Evolutionary conservation across 37 sponge, comb jelly and placozoan genomes (phyloP), one percentile per base, ranked within the genome.

Genomic region (Diacarnus erythraeanus): DNA sequence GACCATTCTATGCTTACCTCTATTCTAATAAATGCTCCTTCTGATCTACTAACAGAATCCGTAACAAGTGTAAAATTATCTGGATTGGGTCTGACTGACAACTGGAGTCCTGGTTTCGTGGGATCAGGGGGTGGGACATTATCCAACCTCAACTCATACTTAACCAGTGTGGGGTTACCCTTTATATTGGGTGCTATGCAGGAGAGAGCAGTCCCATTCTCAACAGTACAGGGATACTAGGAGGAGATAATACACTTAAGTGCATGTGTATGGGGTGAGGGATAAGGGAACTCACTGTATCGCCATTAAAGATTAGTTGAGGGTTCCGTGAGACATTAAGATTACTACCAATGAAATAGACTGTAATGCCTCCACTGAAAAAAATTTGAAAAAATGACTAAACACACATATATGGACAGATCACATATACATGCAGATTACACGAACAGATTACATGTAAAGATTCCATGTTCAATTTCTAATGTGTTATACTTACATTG

Each of bases 101-200:
- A 6, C 38, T 33, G 69, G 27, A 68, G 69, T 35, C 69, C 18
- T 30, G 69, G 38, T 68, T 68, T n/a, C n/a, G n/a, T n/a, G n/a
- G n/a, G n/a, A n/a, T n/a, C n/a, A n/a, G n/a, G n/a, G n/a, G n/a
- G n/a, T 33, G 6, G 69, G 37, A 38, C 69, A 68, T 68, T 37
- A 43, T 77, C 85, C 25, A 85, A 10, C 40, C 60, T 26, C 23
- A 85, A 17, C 18, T 40, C 69, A 39, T 85, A 85, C 15, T 27
- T 76, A 57, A 76, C 38, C 6, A 3, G 3, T n/a, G n/a, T n/a
- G n/a, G n/a, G n/a, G n/a, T n/a, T n/a, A n/a, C n/a, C n/a, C n/a
- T n/a, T n/a, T n/a, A n/a, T n/a, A n/a, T n/a, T n/a, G n/a, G n/a
- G n/a, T n/a, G n/a, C n/a, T n/a, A n/a, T n/a, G n/a, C n/a, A n/a